Evolutionary conservation across 2,797 vertebrate species (phyloP), one percentile per base, ranked within the genome.

Genomic region (Lacerta viridis): DNA sequence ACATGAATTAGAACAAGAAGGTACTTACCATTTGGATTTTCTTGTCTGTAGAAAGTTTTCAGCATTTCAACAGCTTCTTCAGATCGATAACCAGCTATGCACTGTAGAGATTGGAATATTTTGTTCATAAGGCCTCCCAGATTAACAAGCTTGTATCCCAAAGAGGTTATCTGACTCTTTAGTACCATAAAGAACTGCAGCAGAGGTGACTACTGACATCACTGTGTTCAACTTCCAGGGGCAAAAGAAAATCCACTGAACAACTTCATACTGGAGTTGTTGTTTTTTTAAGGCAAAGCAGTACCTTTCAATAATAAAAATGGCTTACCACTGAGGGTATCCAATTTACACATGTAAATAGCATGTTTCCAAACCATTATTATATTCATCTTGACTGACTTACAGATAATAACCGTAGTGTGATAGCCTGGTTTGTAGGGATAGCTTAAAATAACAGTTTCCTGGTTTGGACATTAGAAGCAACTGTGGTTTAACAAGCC

Each of bases 1-100:
- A 84, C 29, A 81, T 89, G 1, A 10, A 50, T 15, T 80, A 75
- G 86, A 66, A 88, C 82, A 27, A n/a, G 88, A 74, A 6, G 61
- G 91, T 89, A 95, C 95, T 96, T 94, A 99, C 99, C 99, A 7
- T 99, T 99, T 92, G 99, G 99, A 95, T 99, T 99, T 96, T 99
- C 98, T 94, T 99, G 98, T 93, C 98, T 99, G 96, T 99, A 99
- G 95, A 99, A 99, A 18, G 95, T 96, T 97, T 98, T 99, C 90
- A 99, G 93, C 97, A 99, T 97, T 91, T 98, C 97, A 23, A 99
- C 97, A 0, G 99, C 98, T 94, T 99, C 99, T 74, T 98, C 96
- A 46, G 98, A 97, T 93, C 98, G 96, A 96, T 98, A 98, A 66
- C 99, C 99, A 43, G 98, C 95, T 87, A 97, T 82, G 92, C 98